Base-by-base conservation (phyloP, 2,797 vertebrate species). In the Pelobates cultripes region DNA sequence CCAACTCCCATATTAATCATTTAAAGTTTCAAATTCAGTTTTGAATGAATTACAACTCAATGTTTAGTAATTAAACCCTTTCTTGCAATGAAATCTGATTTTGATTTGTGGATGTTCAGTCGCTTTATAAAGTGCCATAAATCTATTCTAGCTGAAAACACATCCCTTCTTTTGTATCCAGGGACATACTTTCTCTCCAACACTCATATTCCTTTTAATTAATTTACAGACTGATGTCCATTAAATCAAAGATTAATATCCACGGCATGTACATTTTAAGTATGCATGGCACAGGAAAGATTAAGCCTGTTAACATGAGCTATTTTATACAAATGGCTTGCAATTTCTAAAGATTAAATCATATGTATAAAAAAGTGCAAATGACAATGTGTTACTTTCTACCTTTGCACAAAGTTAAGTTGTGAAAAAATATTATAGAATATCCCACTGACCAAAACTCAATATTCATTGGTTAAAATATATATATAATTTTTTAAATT, bases 171-270 rank as follows among this genome's bases (percentile, higher is more conserved):
- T 15, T 66, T 53, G 63, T 69, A 60, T 8, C 51, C 1, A 60
- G 67, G 40, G 47, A 73, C 12, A 67, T 43, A 69, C 55, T 68
- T 80, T 47, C 63, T 69, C 10, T 44, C 40, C 72, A 74, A 74
- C 51, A 45, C n/a, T 68, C 28, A 57, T 73, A 57, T 69, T 80
- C 63, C 43, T 69, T 77, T 73, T 66, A 67, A 73, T 80, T 80
- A 60, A 69, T 74, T 80, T 74, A 68, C 72, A 60, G 47, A 45
- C 63, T 74, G 74, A 80, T 63, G 79, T 74, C 51, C 47, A 75
- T 80, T 80, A 80, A 80, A 80, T 80, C n/a, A 75, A 74, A 80
- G 63, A 80, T 80, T 61, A 68, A 80, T 75, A 41, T 47, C 17
- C n/a, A 45, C 67, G 64, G 43, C 64, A 69, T 80, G 79, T 41